phyloP scores from a whole-genome alignment of 2,113 vertebrate species.

The Bubo blakistoni region DNA sequence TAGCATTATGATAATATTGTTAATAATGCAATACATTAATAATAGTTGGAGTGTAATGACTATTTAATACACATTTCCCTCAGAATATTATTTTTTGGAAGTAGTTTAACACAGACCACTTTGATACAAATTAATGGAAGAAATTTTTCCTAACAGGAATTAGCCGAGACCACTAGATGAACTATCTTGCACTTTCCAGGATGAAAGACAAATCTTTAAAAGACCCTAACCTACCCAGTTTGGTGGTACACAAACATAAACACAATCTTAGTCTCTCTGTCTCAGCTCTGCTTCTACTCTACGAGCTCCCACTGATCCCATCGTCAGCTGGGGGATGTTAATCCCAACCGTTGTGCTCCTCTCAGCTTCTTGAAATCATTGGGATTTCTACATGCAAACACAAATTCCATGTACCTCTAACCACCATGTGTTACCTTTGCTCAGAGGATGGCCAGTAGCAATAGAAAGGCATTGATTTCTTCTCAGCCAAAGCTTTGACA shows the following conservation, averaged over 20 bases:
- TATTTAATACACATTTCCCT: not conserved
- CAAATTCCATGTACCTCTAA: not conserved
- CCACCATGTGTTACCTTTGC: not conserved
- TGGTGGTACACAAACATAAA: not conserved
- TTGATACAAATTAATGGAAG: not conserved
- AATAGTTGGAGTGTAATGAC: not conserved
- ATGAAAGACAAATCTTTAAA: not conserved
- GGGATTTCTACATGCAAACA: not conserved
- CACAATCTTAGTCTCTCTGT: not conserved
- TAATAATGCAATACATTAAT: slow-evolving; percentile 39
- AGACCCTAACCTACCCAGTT: not conserved
- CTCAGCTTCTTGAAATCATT: not conserved
- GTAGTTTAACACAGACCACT: not conserved
- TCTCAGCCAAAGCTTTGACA: not conserved
- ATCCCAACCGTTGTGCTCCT: not conserved
- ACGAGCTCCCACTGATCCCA: not conserved
- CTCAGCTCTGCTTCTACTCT: not conserved
- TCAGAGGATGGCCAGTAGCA: not conserved
- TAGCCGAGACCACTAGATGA: not conserved
- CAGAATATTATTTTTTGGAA: not conserved
- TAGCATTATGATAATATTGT: not conserved
- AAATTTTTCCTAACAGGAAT: not conserved
- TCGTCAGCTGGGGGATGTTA: not conserved
- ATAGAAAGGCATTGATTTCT: not conserved
- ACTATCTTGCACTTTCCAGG: not conserved